Evolutionary conservation across 2,113 vertebrate genomes (phyloP).

Genomic region (Salminus brasiliensis): DNA sequence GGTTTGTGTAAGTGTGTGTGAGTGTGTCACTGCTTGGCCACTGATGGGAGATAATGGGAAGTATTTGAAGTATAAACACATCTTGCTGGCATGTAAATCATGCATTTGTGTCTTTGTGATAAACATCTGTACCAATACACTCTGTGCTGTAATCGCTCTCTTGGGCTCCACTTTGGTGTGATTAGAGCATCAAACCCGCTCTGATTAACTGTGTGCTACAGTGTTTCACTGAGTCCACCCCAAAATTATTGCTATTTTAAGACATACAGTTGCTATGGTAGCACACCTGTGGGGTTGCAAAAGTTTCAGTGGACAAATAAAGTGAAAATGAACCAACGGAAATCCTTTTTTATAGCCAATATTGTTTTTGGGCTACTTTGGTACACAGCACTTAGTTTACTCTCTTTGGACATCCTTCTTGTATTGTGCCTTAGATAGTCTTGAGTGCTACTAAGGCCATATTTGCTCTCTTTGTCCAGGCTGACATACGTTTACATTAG

Average conservation of each 20-base stretch:
- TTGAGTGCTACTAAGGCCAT: not conserved
- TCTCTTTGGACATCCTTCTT: no score
- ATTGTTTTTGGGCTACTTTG: no score
- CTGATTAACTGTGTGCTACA: not conserved
- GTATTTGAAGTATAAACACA: constrained; percentile 50
- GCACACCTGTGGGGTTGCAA: no score
- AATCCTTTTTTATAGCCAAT: no score
- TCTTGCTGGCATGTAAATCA: constrained; percentile 10
- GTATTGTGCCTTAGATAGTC: no score
- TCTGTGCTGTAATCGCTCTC: constrained; percentile 1
- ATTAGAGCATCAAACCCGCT: not conserved
- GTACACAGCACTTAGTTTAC: no score
- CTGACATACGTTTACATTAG: no score
- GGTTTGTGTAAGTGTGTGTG: not conserved
- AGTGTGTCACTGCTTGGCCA: constrained; percentile 15
- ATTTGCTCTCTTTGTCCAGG: not conserved
- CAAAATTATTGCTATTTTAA: constrained; percentile 6
- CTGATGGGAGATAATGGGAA: constrained; percentile 48
- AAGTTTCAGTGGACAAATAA: no score
- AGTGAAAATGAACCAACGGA: no score
- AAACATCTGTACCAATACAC: constrained; percentile 40
- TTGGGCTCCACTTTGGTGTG: constrained; percentile 17
- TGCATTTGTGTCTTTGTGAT: constrained; percentile 28
- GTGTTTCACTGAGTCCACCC: not conserved
- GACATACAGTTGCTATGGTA: not conserved